Evolutionary conservation across 2,888 invertebrate genomes (phyloP).

Genomic region (Phytoseiulus persimilis): DNA sequence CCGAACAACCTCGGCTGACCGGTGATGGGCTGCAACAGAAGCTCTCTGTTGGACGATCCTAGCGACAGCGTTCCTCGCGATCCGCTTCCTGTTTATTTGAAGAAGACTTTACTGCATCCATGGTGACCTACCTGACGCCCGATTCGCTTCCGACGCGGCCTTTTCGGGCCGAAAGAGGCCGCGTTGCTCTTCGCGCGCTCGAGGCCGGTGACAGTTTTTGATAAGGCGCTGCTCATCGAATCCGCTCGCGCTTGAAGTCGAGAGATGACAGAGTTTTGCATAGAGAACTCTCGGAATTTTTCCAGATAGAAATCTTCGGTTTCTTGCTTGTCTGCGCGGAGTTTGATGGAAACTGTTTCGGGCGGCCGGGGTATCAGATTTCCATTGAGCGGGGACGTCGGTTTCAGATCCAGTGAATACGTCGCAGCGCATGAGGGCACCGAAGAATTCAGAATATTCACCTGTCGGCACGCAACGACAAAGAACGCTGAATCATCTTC

Average conservation of each 20-base stretch:
- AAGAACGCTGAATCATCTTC: background rate
- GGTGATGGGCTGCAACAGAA: slow-evolving; percentile 56
- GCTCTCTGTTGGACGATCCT: background rate
- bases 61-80: background rate
- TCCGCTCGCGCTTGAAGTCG: slow-evolving; percentile 76
- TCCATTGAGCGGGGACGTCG: slow-evolving; percentile 41
- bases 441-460: slow-evolving; percentile 22
- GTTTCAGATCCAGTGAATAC: slow-evolving; percentile 33
- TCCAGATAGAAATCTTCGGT: slow-evolving; percentile 85
- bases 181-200: slow-evolving; percentile 43
- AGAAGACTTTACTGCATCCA: background rate
- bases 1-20: slow-evolving; percentile 78
- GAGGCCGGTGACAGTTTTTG: slow-evolving; percentile 41
- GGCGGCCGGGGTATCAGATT: slow-evolving; percentile 49
- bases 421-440: slow-evolving; percentile 14
- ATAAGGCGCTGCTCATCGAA: slow-evolving; percentile 63
- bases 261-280: slow-evolving; percentile 79
- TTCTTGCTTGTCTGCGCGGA: slow-evolving; percentile 70
- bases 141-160: slow-evolving; percentile 63
- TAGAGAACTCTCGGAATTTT: slow-evolving; percentile 86
- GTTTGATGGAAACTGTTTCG: slow-evolving; percentile 62
- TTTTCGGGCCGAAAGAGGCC: slow-evolving; percentile 49
- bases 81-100: background rate
- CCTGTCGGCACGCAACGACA: background rate
- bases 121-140: slow-evolving; percentile 53